phyloP scores from a whole-genome alignment of 1,140 invertebrate species.

The Heliothis subflexa region DNA sequence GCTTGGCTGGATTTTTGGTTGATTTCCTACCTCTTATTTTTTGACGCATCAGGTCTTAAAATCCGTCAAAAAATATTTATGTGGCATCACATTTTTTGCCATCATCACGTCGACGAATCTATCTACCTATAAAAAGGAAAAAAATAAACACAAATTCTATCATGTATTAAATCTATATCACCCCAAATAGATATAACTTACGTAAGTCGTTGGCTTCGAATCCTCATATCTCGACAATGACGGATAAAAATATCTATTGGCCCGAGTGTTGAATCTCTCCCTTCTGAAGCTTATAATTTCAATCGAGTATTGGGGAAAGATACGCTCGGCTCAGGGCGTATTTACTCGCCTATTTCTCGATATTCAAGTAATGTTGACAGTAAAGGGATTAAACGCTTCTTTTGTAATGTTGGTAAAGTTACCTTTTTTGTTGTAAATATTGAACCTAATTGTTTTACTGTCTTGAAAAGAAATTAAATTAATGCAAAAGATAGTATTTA shows the following conservation, averaged over 20 bases:
- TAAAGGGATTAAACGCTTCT: slow-evolving; percentile 23
- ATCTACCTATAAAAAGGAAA: not conserved
- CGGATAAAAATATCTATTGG: slow-evolving; percentile 33
- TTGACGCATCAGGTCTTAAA: too few relatives aligned
- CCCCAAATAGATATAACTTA: slow-evolving; percentile 29
- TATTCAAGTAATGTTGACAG: slow-evolving; percentile 39
- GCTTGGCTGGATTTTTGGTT: too few relatives aligned
- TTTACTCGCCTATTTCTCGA: slow-evolving; percentile 33
- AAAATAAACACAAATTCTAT: not conserved
- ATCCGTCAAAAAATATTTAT: too few relatives aligned
- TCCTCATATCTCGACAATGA: slow-evolving; percentile 17
- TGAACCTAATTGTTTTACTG: too few relatives aligned
- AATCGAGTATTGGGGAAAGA: slow-evolving; percentile 16
- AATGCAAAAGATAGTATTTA: too few relatives aligned
- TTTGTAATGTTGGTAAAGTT: not conserved
- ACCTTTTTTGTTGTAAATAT: not conserved
- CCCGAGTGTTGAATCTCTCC: slow-evolving; percentile 11
- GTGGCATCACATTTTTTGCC: too few relatives aligned
- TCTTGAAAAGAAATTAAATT: too few relatives aligned
- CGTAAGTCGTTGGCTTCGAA: slow-evolving; percentile 17
- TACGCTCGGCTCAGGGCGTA: slow-evolving; percentile 7
- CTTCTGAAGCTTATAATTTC: slow-evolving; percentile 28
- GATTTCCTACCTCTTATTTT: too few relatives aligned
- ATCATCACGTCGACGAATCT: not conserved
- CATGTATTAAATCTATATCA: slow-evolving; percentile 17